Evolutionary conservation across 2,113 vertebrate genomes (phyloP).

Genomic region (Cranoglanis bouderius): DNA sequence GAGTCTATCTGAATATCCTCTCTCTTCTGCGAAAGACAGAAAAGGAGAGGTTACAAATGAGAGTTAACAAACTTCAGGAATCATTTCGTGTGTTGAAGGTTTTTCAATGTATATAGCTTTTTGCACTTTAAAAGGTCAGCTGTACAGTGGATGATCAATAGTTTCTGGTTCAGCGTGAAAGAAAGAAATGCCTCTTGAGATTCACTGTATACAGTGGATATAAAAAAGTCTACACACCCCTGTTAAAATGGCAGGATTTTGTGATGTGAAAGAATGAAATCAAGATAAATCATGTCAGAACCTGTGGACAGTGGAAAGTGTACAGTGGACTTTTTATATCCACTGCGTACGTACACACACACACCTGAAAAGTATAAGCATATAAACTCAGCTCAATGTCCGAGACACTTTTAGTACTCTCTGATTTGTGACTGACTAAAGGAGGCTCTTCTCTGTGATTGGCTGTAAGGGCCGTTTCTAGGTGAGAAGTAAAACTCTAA

Average conservation of each 20-base stretch:
- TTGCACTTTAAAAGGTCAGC: neutral
- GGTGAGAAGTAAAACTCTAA: slow-evolving; percentile 47
- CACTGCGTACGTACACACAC: neutral
- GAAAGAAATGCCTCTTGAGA: neutral
- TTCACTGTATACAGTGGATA: neutral
- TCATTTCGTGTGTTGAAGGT: neutral
- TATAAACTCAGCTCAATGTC: slow-evolving; percentile 19
- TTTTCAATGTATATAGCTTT: neutral
- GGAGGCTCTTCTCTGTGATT: slow-evolving; percentile 18
- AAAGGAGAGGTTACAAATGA: slow-evolving; percentile 45
- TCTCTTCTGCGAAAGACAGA: slow-evolving; percentile 75
- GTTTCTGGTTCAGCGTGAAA: neutral
- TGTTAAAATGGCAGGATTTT: neutral
- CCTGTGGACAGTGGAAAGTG: too few relatives aligned
- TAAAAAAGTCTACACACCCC: neutral
- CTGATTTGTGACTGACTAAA: slow-evolving; percentile 42
- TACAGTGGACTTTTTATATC: neutral
- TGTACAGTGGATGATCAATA: slow-evolving; percentile 12
- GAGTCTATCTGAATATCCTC: slow-evolving; percentile 81
- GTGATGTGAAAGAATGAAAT: neutral
- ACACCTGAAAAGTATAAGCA: neutral
- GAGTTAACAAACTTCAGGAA: neutral
- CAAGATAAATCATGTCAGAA: neutral
- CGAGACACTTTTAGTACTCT: slow-evolving; percentile 38
- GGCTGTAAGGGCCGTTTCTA: slow-evolving; percentile 39